phyloP scores from a whole-genome alignment of 92 coral and sea anemone genomes.

The Porites lobata region DNA sequence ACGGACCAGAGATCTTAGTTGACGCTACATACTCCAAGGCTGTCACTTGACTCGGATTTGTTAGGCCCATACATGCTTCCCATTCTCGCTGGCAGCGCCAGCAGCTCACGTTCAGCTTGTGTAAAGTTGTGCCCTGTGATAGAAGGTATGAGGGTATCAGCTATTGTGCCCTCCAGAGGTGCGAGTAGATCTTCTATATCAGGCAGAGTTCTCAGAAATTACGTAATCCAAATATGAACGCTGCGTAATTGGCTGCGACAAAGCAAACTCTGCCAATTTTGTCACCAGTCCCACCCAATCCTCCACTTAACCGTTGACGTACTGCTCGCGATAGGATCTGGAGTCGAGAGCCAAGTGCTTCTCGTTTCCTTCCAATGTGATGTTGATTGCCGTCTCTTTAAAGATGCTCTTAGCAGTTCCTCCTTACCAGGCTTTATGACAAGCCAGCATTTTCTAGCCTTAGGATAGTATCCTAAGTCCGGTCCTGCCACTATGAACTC shows the following conservation, averaged over 20 bases:
- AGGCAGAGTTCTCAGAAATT: neutral
- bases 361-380: neutral
- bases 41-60: constrained; percentile 29
- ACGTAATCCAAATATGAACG: constrained; percentile 9
- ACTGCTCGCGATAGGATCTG: neutral
- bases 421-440: constrained; percentile 1
- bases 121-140: constrained; percentile 12
- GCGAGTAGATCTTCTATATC: constrained; percentile 20
- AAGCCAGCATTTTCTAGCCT: constrained; percentile 46
- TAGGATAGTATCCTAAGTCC: constrained; percentile 22
- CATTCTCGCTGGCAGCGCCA: constrained; percentile 38
- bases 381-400: neutral
- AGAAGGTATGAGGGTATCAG: neutral
- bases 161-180: constrained; percentile 15
- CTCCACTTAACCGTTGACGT: constrained; percentile 1
- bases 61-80: constrained; percentile 26
- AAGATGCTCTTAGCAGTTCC: constrained; percentile 1
- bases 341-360: neutral
- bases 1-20: constrained; percentile 7
- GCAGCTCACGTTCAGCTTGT: constrained; percentile 39
- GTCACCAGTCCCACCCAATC: constrained; percentile 13
- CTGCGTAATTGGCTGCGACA: constrained; percentile 9
- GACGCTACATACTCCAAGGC: constrained; percentile 25
- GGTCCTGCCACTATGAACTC: constrained; percentile 18
- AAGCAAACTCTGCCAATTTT: constrained; percentile 7